A percentile compares a stretch with the other conserved stretches of the same genome.
Conservation (phyloP, 2,113 vertebrate species). For the Scalopus aquaticus region DNA sequence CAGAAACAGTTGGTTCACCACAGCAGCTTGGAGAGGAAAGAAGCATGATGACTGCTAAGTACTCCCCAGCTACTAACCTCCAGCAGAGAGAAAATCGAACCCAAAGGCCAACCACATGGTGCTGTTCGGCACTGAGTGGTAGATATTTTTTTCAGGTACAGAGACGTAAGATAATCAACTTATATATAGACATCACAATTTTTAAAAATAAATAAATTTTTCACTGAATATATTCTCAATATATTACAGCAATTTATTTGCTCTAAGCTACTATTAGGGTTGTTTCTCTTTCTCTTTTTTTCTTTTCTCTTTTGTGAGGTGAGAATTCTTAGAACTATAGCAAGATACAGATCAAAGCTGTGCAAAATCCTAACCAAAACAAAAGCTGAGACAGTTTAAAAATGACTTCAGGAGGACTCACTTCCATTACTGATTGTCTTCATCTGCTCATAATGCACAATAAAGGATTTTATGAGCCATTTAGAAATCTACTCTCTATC, state of each 20-base stretch:
- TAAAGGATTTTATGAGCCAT: neutral
- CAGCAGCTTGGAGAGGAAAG: neutral
- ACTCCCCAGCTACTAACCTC: neutral
- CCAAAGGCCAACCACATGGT: neutral
- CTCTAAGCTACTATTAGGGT: neutral
- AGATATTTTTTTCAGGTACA: neutral
- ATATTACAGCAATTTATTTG: neutral
- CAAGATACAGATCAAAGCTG: neutral
- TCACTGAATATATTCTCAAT: constrained; percentile 8
- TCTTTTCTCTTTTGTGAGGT: neutral
- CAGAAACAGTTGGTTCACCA: neutral
- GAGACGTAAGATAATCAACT: neutral
- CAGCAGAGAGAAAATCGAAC: neutral
- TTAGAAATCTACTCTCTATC: neutral
- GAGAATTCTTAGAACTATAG: constrained; percentile 2
- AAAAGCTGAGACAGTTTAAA: constrained; percentile 4
- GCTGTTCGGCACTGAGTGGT: neutral
- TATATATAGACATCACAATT: neutral
- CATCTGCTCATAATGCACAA: constrained; percentile 6
- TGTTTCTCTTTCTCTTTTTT: neutral
- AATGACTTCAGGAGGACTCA: neutral
- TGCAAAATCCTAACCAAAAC: neutral
- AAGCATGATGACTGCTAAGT: no score
- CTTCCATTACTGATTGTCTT: constrained; percentile 16
- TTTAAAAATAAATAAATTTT: neutral